Conservation (phyloP, 2,113 vertebrate genomes). For the Oncorhynchus kisutch region DNA sequence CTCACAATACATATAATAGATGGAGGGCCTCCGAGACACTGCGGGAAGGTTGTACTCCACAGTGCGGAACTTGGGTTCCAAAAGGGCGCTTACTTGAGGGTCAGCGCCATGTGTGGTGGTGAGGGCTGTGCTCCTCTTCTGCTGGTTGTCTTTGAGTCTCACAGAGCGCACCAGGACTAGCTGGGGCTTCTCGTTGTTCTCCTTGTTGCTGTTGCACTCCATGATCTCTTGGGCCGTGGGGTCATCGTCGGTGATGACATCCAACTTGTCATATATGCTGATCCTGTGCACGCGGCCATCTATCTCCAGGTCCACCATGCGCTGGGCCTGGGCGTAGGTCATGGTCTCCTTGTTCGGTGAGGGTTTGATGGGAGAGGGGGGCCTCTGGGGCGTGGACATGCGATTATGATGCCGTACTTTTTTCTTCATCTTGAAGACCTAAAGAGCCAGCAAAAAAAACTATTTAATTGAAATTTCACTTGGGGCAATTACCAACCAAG, state of each 20-base stretch:
- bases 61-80: constrained; percentile 87
- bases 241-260: constrained; percentile 90
- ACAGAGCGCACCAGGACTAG: constrained; percentile 85
- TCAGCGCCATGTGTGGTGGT: constrained; percentile 68
- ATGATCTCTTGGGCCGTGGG: constrained; percentile 94
- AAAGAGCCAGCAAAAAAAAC: neutral
- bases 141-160: constrained; percentile 87
- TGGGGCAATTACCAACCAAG: constrained; percentile 6
- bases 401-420: constrained; percentile 85
- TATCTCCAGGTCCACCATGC: constrained; percentile 97
- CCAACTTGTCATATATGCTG: constrained; percentile 94
- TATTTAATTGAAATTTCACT: no score
- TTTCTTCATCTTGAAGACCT: constrained; percentile 84
- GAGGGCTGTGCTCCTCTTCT: constrained; percentile 85
- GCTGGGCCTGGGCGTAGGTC: constrained; percentile 95
- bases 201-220: constrained; percentile 99
- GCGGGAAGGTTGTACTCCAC: constrained; percentile 94
- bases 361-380: constrained; percentile 92
- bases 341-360: constrained; percentile 93
- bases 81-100: constrained; percentile 70
- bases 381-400: constrained; percentile 79
- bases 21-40: constrained; percentile 81
- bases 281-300: constrained; percentile 93
- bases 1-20: constrained; percentile 89
- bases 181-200: constrained; percentile 88